Evolutionary conservation across 1,140 invertebrate species (phyloP).

Genomic region (Ips typographus): DNA sequence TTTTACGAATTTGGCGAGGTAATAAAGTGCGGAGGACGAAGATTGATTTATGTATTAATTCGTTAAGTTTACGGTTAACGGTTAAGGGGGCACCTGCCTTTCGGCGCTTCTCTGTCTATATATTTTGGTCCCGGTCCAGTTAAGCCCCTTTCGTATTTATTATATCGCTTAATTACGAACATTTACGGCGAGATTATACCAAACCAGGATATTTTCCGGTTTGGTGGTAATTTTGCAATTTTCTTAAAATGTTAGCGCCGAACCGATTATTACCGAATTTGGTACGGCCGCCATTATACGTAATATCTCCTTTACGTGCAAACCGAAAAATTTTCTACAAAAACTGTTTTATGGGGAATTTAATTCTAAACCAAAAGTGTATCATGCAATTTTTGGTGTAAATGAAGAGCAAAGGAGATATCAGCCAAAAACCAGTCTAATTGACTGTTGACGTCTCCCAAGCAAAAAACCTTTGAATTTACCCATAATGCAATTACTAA

Average conservation of each 20-base stretch:
- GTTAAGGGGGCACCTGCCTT: slow-evolving; percentile 18
- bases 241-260: background rate
- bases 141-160: slow-evolving; percentile 2
- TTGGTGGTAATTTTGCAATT: slow-evolving; percentile 3
- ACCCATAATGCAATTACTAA: too few relatives aligned
- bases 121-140: slow-evolving; percentile 11
- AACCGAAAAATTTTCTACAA: too few relatives aligned
- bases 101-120: slow-evolving; percentile 6
- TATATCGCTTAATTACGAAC: slow-evolving; percentile 11
- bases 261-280: too few relatives aligned
- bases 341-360: too few relatives aligned
- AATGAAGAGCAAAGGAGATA: too few relatives aligned
- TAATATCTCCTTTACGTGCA: too few relatives aligned
- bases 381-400: too few relatives aligned
- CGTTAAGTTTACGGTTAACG: slow-evolving; percentile 26
- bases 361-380: too few relatives aligned
- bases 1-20: slow-evolving; percentile 10
- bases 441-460: too few relatives aligned
- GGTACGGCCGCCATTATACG: too few relatives aligned
- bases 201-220: background rate
- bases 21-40: slow-evolving; percentile 24
- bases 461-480: too few relatives aligned
- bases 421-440: too few relatives aligned
- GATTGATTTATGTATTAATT: slow-evolving; percentile 32
- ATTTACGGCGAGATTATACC: slow-evolving; percentile 7